phyloP scores from a whole-genome alignment of 2,797 vertebrate species.

The Apogon talboti region DNA sequence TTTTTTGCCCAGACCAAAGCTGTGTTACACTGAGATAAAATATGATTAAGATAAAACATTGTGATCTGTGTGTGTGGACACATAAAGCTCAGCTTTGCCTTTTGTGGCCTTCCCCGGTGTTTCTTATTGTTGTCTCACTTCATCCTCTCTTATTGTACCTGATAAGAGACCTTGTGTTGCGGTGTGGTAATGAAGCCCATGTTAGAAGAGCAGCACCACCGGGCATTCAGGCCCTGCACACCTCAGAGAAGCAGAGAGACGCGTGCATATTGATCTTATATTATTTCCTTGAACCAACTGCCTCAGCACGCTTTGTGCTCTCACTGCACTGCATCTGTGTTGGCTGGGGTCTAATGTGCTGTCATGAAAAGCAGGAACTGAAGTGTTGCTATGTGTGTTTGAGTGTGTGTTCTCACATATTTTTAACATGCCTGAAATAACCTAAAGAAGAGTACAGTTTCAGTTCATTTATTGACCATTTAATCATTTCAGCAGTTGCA shows the following conservation, averaged over 20 bases:
- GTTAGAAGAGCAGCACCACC: slow-evolving; percentile 66
- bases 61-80: slow-evolving; percentile 26
- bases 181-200: slow-evolving; percentile 74
- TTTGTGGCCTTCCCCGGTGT: slow-evolving; percentile 57
- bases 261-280: slow-evolving; percentile 78
- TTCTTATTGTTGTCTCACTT: slow-evolving; percentile 63
- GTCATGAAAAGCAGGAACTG: slow-evolving; percentile 38
- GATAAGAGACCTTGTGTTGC: slow-evolving; percentile 69
- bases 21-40: slow-evolving; percentile 37
- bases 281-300: slow-evolving; percentile 76
- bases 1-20: not conserved
- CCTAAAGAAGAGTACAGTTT: not conserved
- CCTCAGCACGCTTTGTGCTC: slow-evolving; percentile 58
- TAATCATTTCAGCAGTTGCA: slow-evolving; percentile 7
- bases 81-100: slow-evolving; percentile 33
- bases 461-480: not conserved
- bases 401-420: not conserved
- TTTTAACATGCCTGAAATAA: slow-evolving; percentile 21
- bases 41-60: slow-evolving; percentile 51
- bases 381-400: slow-evolving; percentile 32
- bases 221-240: slow-evolving; percentile 69
- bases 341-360: slow-evolving; percentile 51
- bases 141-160: slow-evolving; percentile 73
- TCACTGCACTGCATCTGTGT: slow-evolving; percentile 45
- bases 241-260: slow-evolving; percentile 71